Evolutionary conservation across 2,888 invertebrate species (phyloP).

Genomic region (Eupithecia vulgata): DNA sequence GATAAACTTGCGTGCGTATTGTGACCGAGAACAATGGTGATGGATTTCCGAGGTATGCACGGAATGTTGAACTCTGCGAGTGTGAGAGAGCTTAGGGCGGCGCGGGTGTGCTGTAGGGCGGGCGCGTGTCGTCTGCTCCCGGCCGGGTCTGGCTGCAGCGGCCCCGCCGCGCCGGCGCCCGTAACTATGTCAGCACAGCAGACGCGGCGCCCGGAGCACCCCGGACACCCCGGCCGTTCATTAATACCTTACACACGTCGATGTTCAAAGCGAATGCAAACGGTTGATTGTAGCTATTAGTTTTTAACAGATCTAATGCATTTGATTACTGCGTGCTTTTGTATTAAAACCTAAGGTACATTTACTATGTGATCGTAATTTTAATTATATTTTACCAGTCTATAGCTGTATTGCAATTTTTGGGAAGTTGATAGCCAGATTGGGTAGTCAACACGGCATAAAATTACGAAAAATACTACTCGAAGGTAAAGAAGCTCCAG

Average conservation of each 20-base stretch:
- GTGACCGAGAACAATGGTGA: constrained; percentile 65
- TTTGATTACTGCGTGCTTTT: neutral
- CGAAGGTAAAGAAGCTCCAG: no score
- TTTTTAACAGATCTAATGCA: constrained; percentile 10
- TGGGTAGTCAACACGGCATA: no score
- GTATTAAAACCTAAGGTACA: neutral
- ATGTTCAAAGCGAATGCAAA: constrained; percentile 24
- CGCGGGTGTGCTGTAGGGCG: constrained; percentile 65
- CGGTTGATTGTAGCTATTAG: constrained; percentile 18
- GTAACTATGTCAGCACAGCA: constrained; percentile 80
- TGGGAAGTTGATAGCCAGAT: no score
- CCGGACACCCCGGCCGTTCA: constrained; percentile 67
- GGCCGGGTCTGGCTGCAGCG: constrained; percentile 73
- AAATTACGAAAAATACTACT: no score
- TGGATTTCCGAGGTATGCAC: constrained; percentile 49
- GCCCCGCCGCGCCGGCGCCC: constrained; percentile 81
- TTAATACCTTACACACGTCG: constrained; percentile 57
- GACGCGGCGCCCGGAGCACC: constrained; percentile 71
- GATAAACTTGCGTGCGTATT: constrained; percentile 66
- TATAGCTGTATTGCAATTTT: no score
- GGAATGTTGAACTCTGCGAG: constrained; percentile 51
- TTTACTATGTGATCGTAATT: no score
- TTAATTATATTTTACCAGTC: no score
- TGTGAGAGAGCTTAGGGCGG: constrained; percentile 41
- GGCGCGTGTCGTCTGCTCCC: constrained; percentile 73